Percentiles rank a stretch among this genome's conserved stretches.
Evolutionary conservation across 1,140 invertebrate species (phyloP).

Genomic region (Heliconius hermathena): DNA sequence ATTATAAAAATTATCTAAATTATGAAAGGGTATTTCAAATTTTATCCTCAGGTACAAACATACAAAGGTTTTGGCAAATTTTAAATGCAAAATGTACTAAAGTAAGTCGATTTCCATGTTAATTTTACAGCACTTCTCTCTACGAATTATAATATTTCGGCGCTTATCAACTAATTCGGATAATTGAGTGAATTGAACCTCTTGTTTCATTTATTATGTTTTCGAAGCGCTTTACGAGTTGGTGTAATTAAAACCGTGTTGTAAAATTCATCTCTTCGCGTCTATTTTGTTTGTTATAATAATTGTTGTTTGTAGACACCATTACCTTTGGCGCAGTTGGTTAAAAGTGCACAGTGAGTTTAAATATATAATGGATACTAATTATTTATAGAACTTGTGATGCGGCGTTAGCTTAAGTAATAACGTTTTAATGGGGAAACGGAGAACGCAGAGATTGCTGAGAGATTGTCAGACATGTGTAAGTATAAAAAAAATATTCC

Average conservation of each 20-base stretch:
- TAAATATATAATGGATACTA: not conserved
- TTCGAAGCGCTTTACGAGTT: conserved; percentile 13
- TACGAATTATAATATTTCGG: conserved; percentile 68
- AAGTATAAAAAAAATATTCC: no score
- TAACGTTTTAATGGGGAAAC: no score
- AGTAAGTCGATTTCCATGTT: conserved; percentile 58
- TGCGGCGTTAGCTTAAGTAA: no score
- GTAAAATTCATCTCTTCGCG: not conserved
- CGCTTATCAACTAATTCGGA: conserved; percentile 47
- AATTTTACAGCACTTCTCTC: conserved; percentile 69
- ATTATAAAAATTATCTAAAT: not conserved
- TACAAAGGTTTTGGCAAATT: conserved; percentile 33
- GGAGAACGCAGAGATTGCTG: no score
- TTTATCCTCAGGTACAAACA: conserved; percentile 5
- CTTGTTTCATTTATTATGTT: conserved; percentile 37
- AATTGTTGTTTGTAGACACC: not conserved
- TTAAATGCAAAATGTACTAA: conserved; percentile 43
- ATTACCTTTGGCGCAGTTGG: not conserved
- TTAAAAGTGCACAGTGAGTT: not conserved
- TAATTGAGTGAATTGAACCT: conserved; percentile 48
- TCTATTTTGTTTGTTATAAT: conserved; percentile 1
- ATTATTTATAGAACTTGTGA: no score
- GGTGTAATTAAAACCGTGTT: conserved; percentile 7
- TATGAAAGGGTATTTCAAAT: conserved; percentile 1
- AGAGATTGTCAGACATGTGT: no score